Evolutionary conservation across 2,888 invertebrate genomes (phyloP).

Genomic region (Philereme vetulata): DNA sequence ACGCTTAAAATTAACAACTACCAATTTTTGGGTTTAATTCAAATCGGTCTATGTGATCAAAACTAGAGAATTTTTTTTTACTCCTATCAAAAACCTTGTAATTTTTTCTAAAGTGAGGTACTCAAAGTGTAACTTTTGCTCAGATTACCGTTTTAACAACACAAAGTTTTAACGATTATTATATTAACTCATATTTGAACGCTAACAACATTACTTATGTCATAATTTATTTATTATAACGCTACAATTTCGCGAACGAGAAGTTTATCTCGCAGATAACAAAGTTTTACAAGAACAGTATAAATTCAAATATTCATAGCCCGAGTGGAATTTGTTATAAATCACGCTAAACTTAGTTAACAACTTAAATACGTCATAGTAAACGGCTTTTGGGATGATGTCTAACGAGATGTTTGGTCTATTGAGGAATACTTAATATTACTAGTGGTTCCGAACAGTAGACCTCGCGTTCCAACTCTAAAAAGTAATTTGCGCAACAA

Average conservation of each 20-base stretch:
- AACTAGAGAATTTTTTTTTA: no score
- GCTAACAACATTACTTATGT: conserved; percentile 19
- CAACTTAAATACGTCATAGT: conserved; percentile 49
- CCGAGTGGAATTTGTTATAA: conserved; percentile 46
- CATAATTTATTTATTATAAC: conserved; percentile 36
- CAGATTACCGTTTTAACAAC: conserved; percentile 26
- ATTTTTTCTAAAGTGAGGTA: background rate
- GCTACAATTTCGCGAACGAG: conserved; percentile 31
- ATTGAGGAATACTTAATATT: no score
- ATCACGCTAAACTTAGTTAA: conserved; percentile 47
- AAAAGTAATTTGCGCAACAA: no score
- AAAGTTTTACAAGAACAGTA: conserved; percentile 42
- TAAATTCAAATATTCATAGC: conserved; percentile 54
- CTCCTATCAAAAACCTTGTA: background rate
- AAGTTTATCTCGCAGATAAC: conserved; percentile 37
- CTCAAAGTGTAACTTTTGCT: conserved; percentile 6
- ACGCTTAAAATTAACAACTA: no score
- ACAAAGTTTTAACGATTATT: conserved; percentile 30
- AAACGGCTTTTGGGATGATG: conserved; percentile 43
- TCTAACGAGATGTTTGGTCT: conserved; percentile 42
- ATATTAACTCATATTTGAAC: conserved; percentile 25
- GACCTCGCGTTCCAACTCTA: no score
- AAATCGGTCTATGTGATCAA: no score
- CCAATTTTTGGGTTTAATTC: no score
- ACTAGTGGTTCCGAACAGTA: no score